These are phyloP conservation scores for Agriotes lineatus DNA, from an alignment of 2,888 invertebrate genomes.

Conservation along the genomic window DNA sequence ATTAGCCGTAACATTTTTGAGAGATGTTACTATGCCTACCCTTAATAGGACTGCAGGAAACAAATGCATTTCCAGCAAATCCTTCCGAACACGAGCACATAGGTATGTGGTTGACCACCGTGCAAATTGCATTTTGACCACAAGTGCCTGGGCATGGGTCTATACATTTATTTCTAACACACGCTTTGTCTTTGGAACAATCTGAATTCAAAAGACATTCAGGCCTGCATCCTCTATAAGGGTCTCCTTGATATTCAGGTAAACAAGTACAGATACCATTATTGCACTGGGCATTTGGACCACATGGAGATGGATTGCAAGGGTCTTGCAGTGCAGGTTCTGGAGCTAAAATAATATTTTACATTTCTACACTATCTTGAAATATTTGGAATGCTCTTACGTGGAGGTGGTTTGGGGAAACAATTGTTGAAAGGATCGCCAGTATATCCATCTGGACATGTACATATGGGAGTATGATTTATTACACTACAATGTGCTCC, in stretches of 20 bases:
- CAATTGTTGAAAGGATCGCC: slow-evolving; percentile 73
- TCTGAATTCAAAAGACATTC: slow-evolving; percentile 79
- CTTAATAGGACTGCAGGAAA: slow-evolving; percentile 71
- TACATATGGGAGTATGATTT: slow-evolving; percentile 77
- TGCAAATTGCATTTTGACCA: slow-evolving; percentile 77
- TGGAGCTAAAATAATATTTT: slow-evolving; percentile 23
- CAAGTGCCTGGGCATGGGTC: slow-evolving; percentile 83
- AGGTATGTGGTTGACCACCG: slow-evolving; percentile 81
- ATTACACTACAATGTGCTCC: slow-evolving; percentile 75
- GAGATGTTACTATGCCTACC: slow-evolving; percentile 54
- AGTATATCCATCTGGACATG: slow-evolving; percentile 73
- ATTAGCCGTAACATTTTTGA: no score
- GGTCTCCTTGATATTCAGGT: slow-evolving; percentile 76
- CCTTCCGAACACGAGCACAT: slow-evolving; percentile 71
- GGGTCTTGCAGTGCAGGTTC: slow-evolving; percentile 68
- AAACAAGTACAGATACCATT: slow-evolving; percentile 78
- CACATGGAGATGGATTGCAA: slow-evolving; percentile 80
- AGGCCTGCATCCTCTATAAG: slow-evolving; percentile 77
- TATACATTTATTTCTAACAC: slow-evolving; percentile 77
- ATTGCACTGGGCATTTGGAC: slow-evolving; percentile 77
- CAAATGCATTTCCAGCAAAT: slow-evolving; percentile 80
- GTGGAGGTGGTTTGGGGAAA: slow-evolving; percentile 61
- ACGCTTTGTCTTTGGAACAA: slow-evolving; percentile 76
- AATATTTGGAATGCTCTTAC: no score
- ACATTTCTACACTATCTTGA: no score